phyloP scores from a whole-genome alignment of 2,888 invertebrate species.

The Caenorhabditis sp. region DNA sequence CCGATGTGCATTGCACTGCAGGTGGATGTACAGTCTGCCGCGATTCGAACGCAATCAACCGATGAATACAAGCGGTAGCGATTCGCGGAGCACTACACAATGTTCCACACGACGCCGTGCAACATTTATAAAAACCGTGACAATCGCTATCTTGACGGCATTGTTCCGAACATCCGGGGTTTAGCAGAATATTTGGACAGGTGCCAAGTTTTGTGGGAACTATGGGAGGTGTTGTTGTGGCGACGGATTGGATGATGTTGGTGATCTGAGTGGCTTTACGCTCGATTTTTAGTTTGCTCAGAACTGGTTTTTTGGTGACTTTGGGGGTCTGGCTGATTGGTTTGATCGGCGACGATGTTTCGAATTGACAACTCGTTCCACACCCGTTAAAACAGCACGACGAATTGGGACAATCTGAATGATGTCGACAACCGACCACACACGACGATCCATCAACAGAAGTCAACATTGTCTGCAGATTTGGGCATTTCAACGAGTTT shows the following conservation, averaged over 20 bases:
- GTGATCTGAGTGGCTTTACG: conserved; percentile 28
- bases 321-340: conserved; percentile 13
- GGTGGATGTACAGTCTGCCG: conserved; percentile 13
- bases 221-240: not conserved
- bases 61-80: conserved; percentile 60
- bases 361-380: conserved; percentile 58
- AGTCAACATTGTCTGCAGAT: conserved; percentile 26
- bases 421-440: conserved; percentile 41
- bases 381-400: conserved; percentile 66
- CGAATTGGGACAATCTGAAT: conserved; percentile 50
- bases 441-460: conserved; percentile 52
- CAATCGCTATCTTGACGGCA: conserved; percentile 61
- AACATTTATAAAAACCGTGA: conserved; percentile 62
- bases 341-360: conserved; percentile 33
- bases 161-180: conserved; percentile 46
- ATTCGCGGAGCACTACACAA: conserved; percentile 37
- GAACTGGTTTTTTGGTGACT: conserved; percentile 16
- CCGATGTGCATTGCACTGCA: conserved; percentile 56
- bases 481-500: conserved; percentile 32
- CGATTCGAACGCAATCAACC: conserved; percentile 50
- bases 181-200: conserved; percentile 39
- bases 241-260: conserved; percentile 1
- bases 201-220: conserved; percentile 35
- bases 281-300: conserved; percentile 32
- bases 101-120: conserved; percentile 62